phyloP scores from a whole-genome alignment of 2,888 invertebrate genomes.

The Endotricha flammealis region DNA sequence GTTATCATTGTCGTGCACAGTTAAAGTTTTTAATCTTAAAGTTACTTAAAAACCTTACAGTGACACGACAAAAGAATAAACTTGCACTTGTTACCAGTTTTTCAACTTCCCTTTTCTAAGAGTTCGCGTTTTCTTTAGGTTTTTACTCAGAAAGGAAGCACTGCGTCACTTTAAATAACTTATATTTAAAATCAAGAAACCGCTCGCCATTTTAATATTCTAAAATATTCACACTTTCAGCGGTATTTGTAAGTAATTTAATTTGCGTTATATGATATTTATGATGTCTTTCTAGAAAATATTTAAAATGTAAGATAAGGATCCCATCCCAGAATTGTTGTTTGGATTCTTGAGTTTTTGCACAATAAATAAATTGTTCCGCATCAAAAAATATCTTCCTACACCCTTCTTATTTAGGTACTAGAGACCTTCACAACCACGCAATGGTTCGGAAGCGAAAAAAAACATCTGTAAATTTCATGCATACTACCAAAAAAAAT shows the following conservation, averaged over 20 bases:
- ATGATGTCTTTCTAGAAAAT: no score
- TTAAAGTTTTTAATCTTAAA: constrained; percentile 17
- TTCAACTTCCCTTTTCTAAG: constrained; percentile 17
- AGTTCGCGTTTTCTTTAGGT: constrained; percentile 26
- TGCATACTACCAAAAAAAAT: no score
- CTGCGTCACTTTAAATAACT: constrained; percentile 29
- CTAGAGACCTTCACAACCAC: no score
- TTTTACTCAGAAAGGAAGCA: constrained; percentile 27
- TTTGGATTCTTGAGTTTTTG: no score
- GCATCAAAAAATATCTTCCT: no score
- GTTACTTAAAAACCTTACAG: constrained; percentile 14
- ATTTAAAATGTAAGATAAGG: no score
- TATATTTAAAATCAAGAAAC: constrained; percentile 25
- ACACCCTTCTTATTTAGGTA: no score
- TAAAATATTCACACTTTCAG: constrained; percentile 15
- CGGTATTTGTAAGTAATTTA: background rate
- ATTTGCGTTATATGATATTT: no score
- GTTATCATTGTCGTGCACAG: constrained; percentile 4
- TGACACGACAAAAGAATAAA: constrained; percentile 22
- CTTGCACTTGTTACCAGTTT: constrained; percentile 17
- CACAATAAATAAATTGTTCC: no score
- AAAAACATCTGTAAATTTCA: no score
- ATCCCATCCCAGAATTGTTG: no score
- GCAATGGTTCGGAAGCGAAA: no score
- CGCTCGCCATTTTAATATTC: constrained; percentile 23